Evolutionary conservation across 2,797 vertebrate genomes (phyloP).

Genomic region (Chaetodon trifasciatus): DNA sequence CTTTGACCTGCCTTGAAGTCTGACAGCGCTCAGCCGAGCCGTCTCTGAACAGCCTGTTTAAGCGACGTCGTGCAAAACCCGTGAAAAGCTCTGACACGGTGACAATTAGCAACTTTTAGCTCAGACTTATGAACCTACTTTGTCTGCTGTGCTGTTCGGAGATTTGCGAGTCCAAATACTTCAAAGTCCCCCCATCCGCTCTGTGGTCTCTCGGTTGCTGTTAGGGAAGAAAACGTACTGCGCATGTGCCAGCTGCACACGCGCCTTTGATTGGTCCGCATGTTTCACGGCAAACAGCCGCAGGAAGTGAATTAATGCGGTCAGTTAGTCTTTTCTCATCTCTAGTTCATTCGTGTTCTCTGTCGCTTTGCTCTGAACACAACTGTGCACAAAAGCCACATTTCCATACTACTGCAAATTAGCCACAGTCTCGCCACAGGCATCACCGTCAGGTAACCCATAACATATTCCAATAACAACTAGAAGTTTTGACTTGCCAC

Average conservation of each 20-base stretch:
- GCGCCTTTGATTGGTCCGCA: constrained; percentile 53
- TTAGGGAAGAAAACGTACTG: constrained; percentile 38
- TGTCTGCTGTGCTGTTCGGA: neutral
- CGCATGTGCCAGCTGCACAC: constrained; percentile 52
- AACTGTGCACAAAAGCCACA: neutral
- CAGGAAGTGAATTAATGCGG: neutral
- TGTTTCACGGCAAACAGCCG: neutral
- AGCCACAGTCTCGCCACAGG: neutral
- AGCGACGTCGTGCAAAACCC: neutral
- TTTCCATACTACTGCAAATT: neutral
- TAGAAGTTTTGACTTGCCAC: neutral
- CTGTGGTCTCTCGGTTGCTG: neutral
- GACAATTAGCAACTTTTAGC: neutral
- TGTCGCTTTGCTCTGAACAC: neutral
- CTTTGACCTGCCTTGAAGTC: neutral
- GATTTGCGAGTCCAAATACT: constrained; percentile 17
- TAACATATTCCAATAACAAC: neutral
- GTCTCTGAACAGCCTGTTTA: neutral
- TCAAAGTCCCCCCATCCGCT: constrained; percentile 21
- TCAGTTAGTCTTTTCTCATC: neutral
- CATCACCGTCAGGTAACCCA: too few species aligned
- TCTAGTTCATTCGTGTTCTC: neutral
- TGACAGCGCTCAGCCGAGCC: constrained; percentile 35
- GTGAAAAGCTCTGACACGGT: rapidly evolving
- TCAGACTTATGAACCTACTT: constrained; percentile 61